Evolutionary conservation across 2,113 vertebrate genomes (phyloP).

Genomic region (Burhinus oedicnemus): DNA sequence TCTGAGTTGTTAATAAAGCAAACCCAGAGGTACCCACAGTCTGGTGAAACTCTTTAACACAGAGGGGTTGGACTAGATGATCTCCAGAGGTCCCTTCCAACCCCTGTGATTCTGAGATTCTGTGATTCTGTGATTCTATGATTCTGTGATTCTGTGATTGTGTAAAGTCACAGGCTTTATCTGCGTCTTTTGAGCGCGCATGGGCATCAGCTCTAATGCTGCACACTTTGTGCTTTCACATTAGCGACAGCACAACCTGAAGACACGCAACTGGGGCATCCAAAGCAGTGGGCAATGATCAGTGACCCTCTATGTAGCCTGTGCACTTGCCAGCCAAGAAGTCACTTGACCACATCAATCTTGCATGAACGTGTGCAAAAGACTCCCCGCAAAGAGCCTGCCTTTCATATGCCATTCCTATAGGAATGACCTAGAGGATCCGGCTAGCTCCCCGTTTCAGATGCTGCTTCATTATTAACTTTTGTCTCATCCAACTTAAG

Average conservation of each 20-base stretch:
- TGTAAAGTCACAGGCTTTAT: not conserved
- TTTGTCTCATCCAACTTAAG: not conserved
- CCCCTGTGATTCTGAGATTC: no score
- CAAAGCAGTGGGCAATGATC: not conserved
- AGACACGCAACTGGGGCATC: fast-evolving
- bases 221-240: not conserved
- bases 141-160: no score
- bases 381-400: fast-evolving
- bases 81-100: no score
- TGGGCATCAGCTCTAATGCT: not conserved
- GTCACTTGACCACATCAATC: not conserved
- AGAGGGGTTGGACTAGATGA: no score
- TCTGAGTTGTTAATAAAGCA: no score
- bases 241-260: not conserved
- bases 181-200: not conserved
- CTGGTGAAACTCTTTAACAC: not conserved
- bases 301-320: no score
- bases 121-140: no score
- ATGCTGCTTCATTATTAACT: not conserved
- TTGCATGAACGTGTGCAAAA: not conserved
- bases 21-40: no score
- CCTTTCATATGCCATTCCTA: not conserved
- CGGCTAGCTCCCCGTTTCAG: not conserved
- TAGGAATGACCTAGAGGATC: not conserved
- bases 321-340: not conserved